phyloP scores from a whole-genome alignment of 2,797 vertebrate genomes.

The Cryptoprocta ferox region DNA sequence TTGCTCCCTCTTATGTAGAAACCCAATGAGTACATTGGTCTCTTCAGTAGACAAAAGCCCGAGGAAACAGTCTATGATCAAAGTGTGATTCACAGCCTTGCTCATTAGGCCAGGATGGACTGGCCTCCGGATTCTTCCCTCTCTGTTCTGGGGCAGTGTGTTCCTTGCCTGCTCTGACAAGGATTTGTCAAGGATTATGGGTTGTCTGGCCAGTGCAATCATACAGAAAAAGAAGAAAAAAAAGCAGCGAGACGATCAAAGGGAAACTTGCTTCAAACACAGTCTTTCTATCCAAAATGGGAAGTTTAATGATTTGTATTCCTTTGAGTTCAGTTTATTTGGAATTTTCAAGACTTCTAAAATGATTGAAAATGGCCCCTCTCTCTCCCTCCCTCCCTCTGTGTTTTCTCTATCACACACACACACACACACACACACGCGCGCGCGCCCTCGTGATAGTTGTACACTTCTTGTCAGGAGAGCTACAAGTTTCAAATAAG shows the following conservation, averaged over 20 bases:
- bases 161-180: not conserved
- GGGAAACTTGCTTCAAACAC: not conserved
- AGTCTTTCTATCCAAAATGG: not conserved
- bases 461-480: not conserved
- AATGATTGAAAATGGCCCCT: not conserved
- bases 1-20: not conserved
- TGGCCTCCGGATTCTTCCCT: not conserved
- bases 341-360: not conserved
- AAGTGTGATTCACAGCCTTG: not conserved
- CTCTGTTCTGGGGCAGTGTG: not conserved
- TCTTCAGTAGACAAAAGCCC: not conserved
- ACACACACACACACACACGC: not conserved
- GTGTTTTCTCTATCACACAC: not conserved
- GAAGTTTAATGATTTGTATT: not conserved
- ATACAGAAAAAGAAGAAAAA: not conserved
- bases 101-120: not conserved
- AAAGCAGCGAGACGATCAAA: not conserved
- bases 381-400: not conserved
- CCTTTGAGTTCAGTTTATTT: not conserved
- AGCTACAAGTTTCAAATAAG: not conserved
- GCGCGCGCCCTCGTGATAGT: not conserved
- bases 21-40: not conserved
- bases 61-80: constrained; percentile 12
- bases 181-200: not conserved
- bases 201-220: not conserved